A percentile compares a stretch with the other conserved stretches of the same genome.
These are phyloP conservation scores for Eunapius fragilis DNA, from an alignment of 37 sponge, comb jelly and placozoan genomes.

Conservation along the genomic window DNA sequence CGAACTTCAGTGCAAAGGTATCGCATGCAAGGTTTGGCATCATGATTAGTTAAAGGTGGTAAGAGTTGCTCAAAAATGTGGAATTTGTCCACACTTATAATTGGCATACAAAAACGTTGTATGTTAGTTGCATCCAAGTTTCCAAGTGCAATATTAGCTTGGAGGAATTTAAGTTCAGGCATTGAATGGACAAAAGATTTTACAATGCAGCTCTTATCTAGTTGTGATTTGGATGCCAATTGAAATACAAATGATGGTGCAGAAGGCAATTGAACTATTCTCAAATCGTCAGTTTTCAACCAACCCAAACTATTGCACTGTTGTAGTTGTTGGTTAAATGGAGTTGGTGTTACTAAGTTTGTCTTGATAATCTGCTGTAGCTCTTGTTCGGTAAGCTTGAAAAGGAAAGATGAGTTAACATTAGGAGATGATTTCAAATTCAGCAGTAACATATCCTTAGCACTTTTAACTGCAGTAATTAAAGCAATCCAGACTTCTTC, in stretches of 20 bases:
- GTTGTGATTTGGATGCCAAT: not conserved
- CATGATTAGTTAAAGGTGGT: not conserved
- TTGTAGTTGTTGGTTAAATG: not conserved
- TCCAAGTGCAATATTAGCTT: not conserved
- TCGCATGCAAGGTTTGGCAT: not conserved
- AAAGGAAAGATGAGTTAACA: not conserved
- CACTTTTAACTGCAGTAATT: not conserved
- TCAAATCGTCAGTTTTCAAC: not conserved
- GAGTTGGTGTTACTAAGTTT: not conserved
- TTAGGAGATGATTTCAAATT: not conserved
- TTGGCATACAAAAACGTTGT: not conserved
- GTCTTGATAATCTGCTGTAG: not conserved
- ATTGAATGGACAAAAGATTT: not conserved
- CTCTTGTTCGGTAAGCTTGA: not conserved
- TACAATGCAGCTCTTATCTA: not conserved
- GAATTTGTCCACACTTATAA: not conserved
- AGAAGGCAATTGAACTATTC: not conserved
- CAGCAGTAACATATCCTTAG: not conserved
- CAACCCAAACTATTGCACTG: not conserved
- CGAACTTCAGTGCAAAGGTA: not conserved
- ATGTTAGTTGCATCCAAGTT: not conserved
- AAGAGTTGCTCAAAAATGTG: not conserved
- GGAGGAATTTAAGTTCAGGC: not conserved
- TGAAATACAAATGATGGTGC: not conserved
- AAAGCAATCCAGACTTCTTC: not conserved